Evolutionary conservation across 64 coral and sea anemone species (phyloP), one percentile per base, ranked within the genome.

Genomic region (Pachyseris speciosa): DNA sequence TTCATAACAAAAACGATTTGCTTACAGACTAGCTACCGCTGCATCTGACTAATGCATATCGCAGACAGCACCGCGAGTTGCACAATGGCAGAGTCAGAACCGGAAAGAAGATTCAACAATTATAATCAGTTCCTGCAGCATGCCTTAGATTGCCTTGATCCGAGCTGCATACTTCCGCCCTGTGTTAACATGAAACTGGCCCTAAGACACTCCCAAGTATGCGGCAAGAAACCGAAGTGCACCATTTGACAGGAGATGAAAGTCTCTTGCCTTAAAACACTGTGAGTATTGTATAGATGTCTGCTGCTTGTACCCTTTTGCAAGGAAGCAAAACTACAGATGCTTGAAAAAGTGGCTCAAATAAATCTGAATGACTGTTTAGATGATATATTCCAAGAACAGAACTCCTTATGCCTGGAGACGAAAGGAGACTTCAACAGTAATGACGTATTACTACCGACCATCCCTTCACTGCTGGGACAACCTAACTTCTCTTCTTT

Each of bases 141-240:
- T 22, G 75, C 49, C 1, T 55, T 55, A 6, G 19, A 79, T 29
- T 79, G 75, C 22, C 29, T 47, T 20, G 16, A 79, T 79, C 15
- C 47, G 4, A 37, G 12, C 7, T 79, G 75, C 15, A 79, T 79
- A 6, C 27, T 79, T 33, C 75, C 49, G 17, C 6, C 57, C 3
- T 79, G 75, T 20, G 75, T 79, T 2, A 79, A 79, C 50, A 79
- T 13, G 1, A 79, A 79, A 33, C 75, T 79, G 19, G 34, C 9
- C 48, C 25, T 79, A 31, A 50, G 36, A 34, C 50, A 79, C 49
- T 59, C 75, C 0, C 75, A 55, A 20, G 48, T 67, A 7, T 67
- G 42, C 13, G 25, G 29, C 50, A 32, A 79, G 29, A 79, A 36
- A 37, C 7, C 7, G 10, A 79, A 24, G 1, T 79, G 75, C 30